Percentiles rank a stretch among this genome's conserved stretches.
Evolutionary conservation across 1,140 invertebrate species (phyloP).

Genomic region (Galendromus occidentalis): DNA sequence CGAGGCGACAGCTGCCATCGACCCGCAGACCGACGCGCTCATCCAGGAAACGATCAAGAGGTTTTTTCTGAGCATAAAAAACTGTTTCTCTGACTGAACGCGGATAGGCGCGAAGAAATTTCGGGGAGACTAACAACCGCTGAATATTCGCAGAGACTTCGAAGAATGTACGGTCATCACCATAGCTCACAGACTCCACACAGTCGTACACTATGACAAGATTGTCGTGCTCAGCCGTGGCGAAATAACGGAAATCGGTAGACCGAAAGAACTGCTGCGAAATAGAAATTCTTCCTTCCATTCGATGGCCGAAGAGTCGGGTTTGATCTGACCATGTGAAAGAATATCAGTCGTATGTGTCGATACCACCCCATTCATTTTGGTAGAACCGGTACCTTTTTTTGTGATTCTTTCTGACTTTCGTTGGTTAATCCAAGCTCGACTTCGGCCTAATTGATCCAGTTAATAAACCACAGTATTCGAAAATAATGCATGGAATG

Average conservation of each 20-base stretch:
- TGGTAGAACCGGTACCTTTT: too few species aligned
- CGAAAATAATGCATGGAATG: too few species aligned
- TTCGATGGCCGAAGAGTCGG: constrained; percentile 19
- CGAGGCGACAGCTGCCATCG: background rate
- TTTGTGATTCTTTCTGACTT: too few species aligned
- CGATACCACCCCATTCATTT: too few species aligned
- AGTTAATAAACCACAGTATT: too few species aligned
- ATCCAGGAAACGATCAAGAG: background rate
- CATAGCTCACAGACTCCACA: constrained; percentile 35
- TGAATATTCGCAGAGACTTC: constrained; percentile 33
- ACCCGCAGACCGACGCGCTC: background rate
- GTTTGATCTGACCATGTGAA: constrained; percentile 7
- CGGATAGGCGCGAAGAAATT: too few species aligned
- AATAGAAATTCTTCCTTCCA: constrained; percentile 17
- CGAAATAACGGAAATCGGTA: constrained; percentile 17
- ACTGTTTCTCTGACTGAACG: too few species aligned
- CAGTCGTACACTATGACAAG: constrained; percentile 19
- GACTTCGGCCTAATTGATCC: too few species aligned
- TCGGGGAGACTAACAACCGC: too few species aligned
- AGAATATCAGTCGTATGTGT: too few species aligned
- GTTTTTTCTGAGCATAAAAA: too few species aligned
- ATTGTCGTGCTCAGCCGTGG: constrained; percentile 19
- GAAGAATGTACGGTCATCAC: constrained; percentile 41
- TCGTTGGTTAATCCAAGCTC: too few species aligned
- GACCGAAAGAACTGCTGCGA: constrained; percentile 14